These are phyloP conservation scores for Heliocidaris tuberculata DNA, from an alignment of 35 echinoderm and acorn worm genomes.

Conservation along the genomic window DNA sequence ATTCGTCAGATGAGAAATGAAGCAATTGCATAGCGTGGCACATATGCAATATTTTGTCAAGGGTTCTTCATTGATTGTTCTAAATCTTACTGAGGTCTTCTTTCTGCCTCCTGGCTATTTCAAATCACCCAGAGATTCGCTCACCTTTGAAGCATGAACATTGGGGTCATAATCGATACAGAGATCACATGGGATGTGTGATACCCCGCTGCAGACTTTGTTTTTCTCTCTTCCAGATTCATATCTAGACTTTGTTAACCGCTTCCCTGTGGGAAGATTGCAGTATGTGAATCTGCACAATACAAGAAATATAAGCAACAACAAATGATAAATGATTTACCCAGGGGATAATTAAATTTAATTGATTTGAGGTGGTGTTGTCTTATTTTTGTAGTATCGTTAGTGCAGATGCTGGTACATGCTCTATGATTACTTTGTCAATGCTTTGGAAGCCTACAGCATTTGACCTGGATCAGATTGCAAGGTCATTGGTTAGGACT, in stretches of 20 bases:
- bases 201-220: neutral
- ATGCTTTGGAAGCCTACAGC: neutral
- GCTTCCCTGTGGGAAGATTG: neutral
- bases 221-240: neutral
- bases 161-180: neutral
- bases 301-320: neutral
- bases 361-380: neutral
- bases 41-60: conserved; percentile 18
- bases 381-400: neutral
- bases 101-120: neutral
- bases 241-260: neutral
- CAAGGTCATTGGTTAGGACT: neutral
- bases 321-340: neutral
- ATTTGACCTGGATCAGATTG: neutral
- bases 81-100: neutral
- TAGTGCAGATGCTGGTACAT: neutral
- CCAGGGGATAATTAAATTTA: neutral
- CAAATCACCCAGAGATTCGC: neutral
- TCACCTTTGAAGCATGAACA: conserved; percentile 10
- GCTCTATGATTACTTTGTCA: neutral
- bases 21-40: neutral
- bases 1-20: neutral
- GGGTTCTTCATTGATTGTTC: neutral
- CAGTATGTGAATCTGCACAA: neutral
- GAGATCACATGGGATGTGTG: neutral